Evolutionary conservation across 2,888 invertebrate species (phyloP).

Genomic region (Rosalia funebris): DNA sequence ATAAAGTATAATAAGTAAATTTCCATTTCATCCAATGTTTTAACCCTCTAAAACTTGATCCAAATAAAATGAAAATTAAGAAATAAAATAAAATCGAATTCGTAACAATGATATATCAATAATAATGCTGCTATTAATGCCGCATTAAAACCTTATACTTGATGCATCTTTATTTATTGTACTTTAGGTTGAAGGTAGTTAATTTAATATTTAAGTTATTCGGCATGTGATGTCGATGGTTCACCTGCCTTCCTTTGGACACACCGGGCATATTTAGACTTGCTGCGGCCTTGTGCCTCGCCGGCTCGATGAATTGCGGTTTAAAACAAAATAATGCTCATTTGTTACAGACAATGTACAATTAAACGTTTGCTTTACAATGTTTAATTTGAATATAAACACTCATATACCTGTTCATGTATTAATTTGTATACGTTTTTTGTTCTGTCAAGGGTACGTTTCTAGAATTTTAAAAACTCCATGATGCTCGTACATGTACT

Average conservation of each 20-base stretch:
- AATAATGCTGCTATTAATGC: conserved; percentile 16
- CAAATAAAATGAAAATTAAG: too few relatives aligned
- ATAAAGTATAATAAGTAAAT: too few relatives aligned
- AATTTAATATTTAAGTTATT: conserved; percentile 42
- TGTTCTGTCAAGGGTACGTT: conserved; percentile 1
- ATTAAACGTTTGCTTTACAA: conserved; percentile 24
- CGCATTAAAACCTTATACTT: conserved; percentile 10
- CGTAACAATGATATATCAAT: conserved; percentile 23
- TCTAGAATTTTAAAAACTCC: conserved; percentile 2
- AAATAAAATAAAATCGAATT: conserved; percentile 20
- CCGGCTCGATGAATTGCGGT: conserved; percentile 22
- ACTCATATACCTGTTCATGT: conserved; percentile 14
- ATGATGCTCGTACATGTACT: not conserved
- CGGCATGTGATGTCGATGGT: conserved; percentile 35
- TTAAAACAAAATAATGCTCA: conserved; percentile 21
- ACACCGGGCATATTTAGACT: conserved; percentile 38
- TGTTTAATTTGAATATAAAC: conserved; percentile 28
- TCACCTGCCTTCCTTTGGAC: conserved; percentile 40
- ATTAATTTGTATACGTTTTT: conserved; percentile 8
- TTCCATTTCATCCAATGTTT: too few relatives aligned
- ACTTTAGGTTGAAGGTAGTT: conserved; percentile 25
- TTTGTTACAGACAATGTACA: conserved; percentile 22
- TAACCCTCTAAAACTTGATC: too few relatives aligned
- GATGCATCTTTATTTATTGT: conserved; percentile 24
- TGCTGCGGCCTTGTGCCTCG: conserved; percentile 22